Base-by-base conservation (phyloP, 2,113 vertebrate species). In the Speoplatyrhinus poulsoni region DNA sequence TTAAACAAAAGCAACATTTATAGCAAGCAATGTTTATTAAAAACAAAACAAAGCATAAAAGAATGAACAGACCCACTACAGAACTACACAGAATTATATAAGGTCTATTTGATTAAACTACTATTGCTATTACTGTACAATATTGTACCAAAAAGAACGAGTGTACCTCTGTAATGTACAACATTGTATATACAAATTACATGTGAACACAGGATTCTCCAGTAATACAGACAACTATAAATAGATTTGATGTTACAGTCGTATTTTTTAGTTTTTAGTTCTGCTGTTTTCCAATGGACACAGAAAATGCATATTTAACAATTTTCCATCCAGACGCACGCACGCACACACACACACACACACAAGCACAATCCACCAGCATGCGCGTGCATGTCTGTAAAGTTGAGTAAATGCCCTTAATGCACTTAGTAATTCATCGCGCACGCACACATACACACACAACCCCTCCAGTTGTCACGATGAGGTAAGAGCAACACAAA, bases 121-220 rank as follows among this genome's bases (percentile, higher is more conserved):
- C 92, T 93, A 92, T 93, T 93, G 92, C 94, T 94, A 94, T 93
- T 92, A 94, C 94, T 95, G 95, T 95, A 95, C 94, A 95, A 94
- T 94, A 94, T 91, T 94, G 94, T 95, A 95, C 93, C 94, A 93
- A 91, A 89, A 85, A 84, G 64, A 88, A 93, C 85, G 91, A 92
- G 83, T 94, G 95, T 94, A 95, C 94, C 94, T 95, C 93, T 94
- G 93, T 93, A 94, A 95, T 94, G 94, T 96, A 96, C 95, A 96
- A 91, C 92, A 89, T 94, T 93, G 89, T 96, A 95, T 96, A 94
- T 95, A 96, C 95, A 96, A 94, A 95, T 93, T 94, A 93, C 92
- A 94, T 93, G 82, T 94, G 91, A 94, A 94, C 95, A 96, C 94
- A 92, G 90, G 93, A 93, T 93, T 92, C 79, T 91, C 86, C 92